Base-by-base conservation (phyloP, 1,140 invertebrate genomes). In the Tetranychus cinnabarinus region DNA sequence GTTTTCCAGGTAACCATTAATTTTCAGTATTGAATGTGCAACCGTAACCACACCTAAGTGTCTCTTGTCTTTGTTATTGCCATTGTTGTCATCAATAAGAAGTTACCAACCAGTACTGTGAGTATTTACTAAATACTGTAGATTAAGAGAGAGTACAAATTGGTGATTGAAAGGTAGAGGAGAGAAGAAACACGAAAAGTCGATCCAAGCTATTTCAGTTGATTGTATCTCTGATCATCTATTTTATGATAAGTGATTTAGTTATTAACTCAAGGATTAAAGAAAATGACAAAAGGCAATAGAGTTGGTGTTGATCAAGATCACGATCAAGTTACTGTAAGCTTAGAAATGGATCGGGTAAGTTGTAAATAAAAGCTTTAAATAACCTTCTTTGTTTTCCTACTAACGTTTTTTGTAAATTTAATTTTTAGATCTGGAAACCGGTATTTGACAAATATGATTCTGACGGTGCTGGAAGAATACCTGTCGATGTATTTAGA, bases 401-500 rank as follows among this genome's bases (percentile, higher is more conserved):
- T 0, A 56, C 6, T 31, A 12, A 1, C 37, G 12, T 31, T 31
- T 31, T 8, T 52, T 1, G 6, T 35, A 31, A 4, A 5, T 31
- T 56, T 2, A 5, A 2, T n/a, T 56, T 36, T 56, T 35, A 64
- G 63, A 35, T 62, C 7, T 64, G 63, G 63, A 35, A 46, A 12
- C 60, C 60, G n/a, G 63, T 64, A 12, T 64, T 64, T 47, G 63
- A 64, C 13, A 45, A 86, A 78, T 85, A 84, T 69, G 84, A 87
- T 67, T 71, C 72, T 42, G 80, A 86, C 69, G 73, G 77, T 42
- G 83, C 86, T 73, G 84, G 83, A 0, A 77, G 74, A 63, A 83
- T 88, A 66, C 80, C 78, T 1, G 74, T 83, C 59, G 71, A 77
- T 33, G 82, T 86, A 65, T 71, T 88, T 1, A 80, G 80, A 70